Evolutionary conservation across 2,888 invertebrate genomes (phyloP).

Genomic region (Drosophila atroscutellata): DNA sequence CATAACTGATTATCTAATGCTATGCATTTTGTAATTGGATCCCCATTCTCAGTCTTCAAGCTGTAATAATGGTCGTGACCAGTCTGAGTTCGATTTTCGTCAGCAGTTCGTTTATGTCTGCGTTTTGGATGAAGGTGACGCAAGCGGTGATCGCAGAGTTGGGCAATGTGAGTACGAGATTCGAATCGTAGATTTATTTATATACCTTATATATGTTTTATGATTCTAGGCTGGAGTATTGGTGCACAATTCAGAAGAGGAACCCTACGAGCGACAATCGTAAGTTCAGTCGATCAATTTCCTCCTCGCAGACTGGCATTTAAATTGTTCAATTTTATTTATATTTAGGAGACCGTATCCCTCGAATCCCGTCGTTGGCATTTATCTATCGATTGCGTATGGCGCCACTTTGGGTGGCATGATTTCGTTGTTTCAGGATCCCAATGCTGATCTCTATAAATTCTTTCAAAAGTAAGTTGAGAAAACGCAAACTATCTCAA

Average conservation of each 20-base stretch:
- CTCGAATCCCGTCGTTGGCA: conserved; percentile 50
- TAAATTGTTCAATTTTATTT: background rate
- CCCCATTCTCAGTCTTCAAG: conserved; percentile 47
- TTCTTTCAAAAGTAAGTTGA: conserved; percentile 20
- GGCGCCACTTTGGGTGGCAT: conserved; percentile 42
- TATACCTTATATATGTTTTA: background rate
- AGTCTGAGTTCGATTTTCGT: conserved; percentile 15
- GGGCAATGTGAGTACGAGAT: conserved; percentile 29
- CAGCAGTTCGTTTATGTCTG: conserved; percentile 31
- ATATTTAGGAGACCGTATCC: conserved; percentile 55
- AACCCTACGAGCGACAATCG: conserved; percentile 54
- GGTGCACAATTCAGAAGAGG: conserved; percentile 31
- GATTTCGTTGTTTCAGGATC: conserved; percentile 55
- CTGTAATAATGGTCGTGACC: conserved; percentile 8
- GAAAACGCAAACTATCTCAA: background rate
- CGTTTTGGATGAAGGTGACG: conserved; percentile 63
- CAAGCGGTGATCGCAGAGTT: conserved; percentile 44
- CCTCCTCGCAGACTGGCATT: background rate
- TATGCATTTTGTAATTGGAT: background rate
- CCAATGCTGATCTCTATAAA: conserved; percentile 33
- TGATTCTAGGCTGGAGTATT: conserved; percentile 45
- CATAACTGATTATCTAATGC: background rate
- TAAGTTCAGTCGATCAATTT: conserved; percentile 34
- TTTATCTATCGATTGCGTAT: conserved; percentile 54
- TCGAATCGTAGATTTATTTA: background rate